Conservation (phyloP, 1,140 invertebrate genomes). For the Hermetia illucens region DNA sequence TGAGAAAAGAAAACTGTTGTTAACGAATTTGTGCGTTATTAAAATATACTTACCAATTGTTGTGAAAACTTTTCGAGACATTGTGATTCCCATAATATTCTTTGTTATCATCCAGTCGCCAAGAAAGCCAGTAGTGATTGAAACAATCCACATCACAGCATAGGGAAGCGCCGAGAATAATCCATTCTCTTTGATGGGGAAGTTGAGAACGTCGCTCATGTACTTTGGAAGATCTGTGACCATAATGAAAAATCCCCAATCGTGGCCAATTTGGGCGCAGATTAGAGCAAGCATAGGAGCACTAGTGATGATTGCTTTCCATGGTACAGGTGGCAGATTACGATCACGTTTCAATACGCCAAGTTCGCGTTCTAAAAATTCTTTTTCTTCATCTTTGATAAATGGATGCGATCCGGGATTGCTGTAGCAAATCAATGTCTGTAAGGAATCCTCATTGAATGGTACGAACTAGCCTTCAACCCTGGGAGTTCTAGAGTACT, state of each 20-base stretch:
- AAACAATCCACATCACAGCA: conserved; percentile 56
- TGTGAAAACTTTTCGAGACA: conserved; percentile 56
- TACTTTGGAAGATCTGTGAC: conserved; percentile 86
- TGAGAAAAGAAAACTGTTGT: background rate
- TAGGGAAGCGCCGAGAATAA: conserved; percentile 54
- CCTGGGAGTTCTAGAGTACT: conserved; percentile 14
- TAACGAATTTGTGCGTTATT: background rate
- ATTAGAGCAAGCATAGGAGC: conserved; percentile 59
- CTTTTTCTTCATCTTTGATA: conserved; percentile 63
- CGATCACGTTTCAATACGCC: conserved; percentile 32
- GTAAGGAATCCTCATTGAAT: conserved; percentile 19
- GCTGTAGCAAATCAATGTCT: conserved; percentile 52
- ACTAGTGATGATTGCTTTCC: conserved; percentile 59
- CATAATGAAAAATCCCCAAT: conserved; percentile 92
- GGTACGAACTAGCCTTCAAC: conserved; percentile 6
- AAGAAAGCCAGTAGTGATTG: conserved; percentile 46
- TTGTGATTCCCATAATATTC: conserved; percentile 40
- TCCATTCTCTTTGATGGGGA: conserved; percentile 60
- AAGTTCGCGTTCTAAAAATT: conserved; percentile 53
- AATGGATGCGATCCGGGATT: conserved; percentile 68
- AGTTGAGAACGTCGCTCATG: conserved; percentile 75
- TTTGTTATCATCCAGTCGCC: conserved; percentile 51
- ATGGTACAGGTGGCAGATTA: conserved; percentile 47
- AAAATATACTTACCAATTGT: conserved; percentile 38
- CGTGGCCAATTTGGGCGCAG: conserved; percentile 63